Conservation (phyloP, 2,797 vertebrate genomes). For the Muraenolepis orangiensis region DNA sequence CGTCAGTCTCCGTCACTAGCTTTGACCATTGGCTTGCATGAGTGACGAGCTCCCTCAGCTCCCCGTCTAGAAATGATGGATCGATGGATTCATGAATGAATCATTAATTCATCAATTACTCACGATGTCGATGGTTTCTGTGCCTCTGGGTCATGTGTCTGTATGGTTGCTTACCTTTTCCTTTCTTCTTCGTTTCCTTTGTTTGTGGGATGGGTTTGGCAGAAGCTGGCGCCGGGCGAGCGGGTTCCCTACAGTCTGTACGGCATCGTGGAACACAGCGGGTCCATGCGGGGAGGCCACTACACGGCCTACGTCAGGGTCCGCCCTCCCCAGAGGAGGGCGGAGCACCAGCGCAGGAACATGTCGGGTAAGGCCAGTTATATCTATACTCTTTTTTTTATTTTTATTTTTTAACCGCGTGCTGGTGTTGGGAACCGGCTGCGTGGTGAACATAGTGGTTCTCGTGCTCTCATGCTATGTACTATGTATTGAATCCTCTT, state of each 20-base stretch:
- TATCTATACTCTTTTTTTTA: too few relatives aligned
- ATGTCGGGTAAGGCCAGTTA: slow-evolving; percentile 79
- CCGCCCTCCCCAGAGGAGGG: slow-evolving; percentile 78
- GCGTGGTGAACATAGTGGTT: too few relatives aligned
- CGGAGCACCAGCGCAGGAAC: slow-evolving; percentile 79
- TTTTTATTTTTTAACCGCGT: too few relatives aligned
- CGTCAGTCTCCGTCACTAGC: too few relatives aligned
- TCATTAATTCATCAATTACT: not conserved
- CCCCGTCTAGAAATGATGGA: too few relatives aligned
- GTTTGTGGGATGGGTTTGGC: not conserved
- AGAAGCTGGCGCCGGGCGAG: slow-evolving; percentile 77
- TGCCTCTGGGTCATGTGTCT: not conserved
- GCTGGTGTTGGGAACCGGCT: too few relatives aligned
- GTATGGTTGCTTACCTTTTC: not conserved
- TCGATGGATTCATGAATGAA: not conserved
- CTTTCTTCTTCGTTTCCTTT: not conserved
- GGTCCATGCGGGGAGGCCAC: slow-evolving; percentile 94
- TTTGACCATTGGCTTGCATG: too few relatives aligned
- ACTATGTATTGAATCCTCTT: too few relatives aligned
- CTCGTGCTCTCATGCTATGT: too few relatives aligned
- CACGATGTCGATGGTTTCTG: not conserved
- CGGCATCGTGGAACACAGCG: slow-evolving; percentile 94
- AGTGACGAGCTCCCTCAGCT: too few relatives aligned
- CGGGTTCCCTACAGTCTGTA: slow-evolving; percentile 90
- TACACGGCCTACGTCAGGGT: slow-evolving; percentile 94